These are phyloP conservation scores for Sarcophaga peregrina DNA, from an alignment of 1,140 invertebrate genomes.

Conservation along the genomic window DNA sequence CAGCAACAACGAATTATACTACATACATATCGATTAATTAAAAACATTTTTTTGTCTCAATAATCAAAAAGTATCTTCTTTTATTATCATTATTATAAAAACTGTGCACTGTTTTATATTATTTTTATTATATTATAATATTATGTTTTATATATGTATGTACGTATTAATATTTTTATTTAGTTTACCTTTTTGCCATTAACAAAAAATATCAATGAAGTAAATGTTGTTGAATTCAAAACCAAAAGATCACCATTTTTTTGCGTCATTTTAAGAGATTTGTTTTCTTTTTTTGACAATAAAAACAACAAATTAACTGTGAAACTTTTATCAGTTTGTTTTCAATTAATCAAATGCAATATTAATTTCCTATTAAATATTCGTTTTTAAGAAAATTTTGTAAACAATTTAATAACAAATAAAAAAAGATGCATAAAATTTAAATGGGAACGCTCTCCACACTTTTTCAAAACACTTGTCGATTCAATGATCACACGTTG, in stretches of 20 bases:
- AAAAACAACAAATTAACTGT: neutral
- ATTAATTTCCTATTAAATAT: neutral
- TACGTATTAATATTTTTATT: neutral
- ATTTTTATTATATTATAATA: too few relatives aligned
- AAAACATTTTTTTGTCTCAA: too few relatives aligned
- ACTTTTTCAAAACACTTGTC: neutral
- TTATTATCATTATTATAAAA: too few relatives aligned
- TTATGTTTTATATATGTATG: too few relatives aligned
- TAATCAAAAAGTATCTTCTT: too few relatives aligned
- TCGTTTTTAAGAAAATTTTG: neutral
- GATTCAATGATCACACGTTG: conserved; percentile 9
- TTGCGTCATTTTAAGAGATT: neutral
- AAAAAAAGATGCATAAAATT: neutral
- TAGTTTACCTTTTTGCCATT: conserved; percentile 68
- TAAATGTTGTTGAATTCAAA: conserved; percentile 40
- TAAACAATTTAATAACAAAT: neutral
- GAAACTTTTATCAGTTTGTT: neutral
- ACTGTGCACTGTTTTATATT: too few relatives aligned
- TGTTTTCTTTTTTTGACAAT: neutral
- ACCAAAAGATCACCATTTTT: neutral
- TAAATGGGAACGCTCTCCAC: neutral
- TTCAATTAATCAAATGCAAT: neutral
- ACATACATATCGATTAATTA: too few relatives aligned
- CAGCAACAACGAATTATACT: too few relatives aligned
- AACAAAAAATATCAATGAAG: conserved; percentile 68